These are phyloP conservation scores for Dendrolimus pini DNA, from an alignment of 2,888 invertebrate genomes.

Conservation along the genomic window DNA sequence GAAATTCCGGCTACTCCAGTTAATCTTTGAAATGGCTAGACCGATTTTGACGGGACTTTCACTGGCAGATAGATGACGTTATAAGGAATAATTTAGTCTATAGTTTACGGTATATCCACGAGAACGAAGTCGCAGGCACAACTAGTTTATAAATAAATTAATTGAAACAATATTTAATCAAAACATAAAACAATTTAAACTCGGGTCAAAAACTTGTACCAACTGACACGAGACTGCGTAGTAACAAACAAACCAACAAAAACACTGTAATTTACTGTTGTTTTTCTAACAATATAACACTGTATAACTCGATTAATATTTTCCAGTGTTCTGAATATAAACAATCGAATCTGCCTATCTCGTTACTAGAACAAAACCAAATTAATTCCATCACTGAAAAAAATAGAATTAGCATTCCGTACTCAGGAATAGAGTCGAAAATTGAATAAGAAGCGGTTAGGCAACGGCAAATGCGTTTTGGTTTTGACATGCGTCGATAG, in stretches of 20 bases:
- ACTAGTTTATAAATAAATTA: too few species aligned
- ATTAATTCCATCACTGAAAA: slow-evolving; percentile 5
- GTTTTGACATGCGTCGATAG: slow-evolving; percentile 18
- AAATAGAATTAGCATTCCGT: slow-evolving; percentile 1
- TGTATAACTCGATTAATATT: slow-evolving; percentile 50
- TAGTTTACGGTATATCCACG: too few species aligned
- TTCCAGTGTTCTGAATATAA: slow-evolving; percentile 62
- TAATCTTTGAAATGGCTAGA: too few species aligned
- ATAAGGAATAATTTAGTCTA: too few species aligned
- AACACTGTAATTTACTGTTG: neutral
- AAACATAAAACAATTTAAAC: too few species aligned
- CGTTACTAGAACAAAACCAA: slow-evolving; percentile 28
- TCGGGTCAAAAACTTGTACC: neutral
- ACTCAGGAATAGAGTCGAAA: slow-evolving; percentile 14
- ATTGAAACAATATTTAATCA: too few species aligned
- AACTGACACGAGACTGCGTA: slow-evolving; percentile 7
- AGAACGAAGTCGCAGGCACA: too few species aligned
- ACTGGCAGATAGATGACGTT: too few species aligned
- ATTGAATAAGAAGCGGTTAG: slow-evolving; percentile 5
- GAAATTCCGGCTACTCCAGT: too few species aligned
- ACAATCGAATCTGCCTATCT: slow-evolving; percentile 56
- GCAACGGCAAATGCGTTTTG: slow-evolving; percentile 16
- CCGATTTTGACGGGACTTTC: too few species aligned
- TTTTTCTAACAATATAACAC: slow-evolving; percentile 3
- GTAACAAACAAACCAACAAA: slow-evolving; percentile 4